Conservation (phyloP, 2,113 vertebrate species). For the Caranx ignobilis region DNA sequence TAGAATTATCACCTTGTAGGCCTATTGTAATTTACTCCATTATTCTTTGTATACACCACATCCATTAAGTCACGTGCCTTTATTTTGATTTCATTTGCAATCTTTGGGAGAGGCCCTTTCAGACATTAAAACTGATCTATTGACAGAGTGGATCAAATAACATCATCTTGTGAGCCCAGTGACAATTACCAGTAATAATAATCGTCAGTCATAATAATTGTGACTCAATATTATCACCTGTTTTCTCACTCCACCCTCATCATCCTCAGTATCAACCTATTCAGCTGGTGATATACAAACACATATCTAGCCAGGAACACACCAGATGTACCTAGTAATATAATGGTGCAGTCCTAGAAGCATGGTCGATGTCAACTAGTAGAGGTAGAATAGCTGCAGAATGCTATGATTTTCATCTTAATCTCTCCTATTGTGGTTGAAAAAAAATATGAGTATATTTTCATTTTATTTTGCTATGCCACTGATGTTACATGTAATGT, state of each 20-base stretch:
- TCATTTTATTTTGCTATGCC: too few species aligned
- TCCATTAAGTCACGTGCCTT: neutral
- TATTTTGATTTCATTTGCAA: neutral
- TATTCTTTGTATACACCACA: neutral
- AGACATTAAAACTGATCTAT: neutral
- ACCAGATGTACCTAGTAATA: too few species aligned
- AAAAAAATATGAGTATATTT: too few species aligned
- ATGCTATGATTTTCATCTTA: too few species aligned
- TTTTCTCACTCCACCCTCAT: neutral
- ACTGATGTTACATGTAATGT: too few species aligned
- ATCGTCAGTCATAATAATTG: neutral
- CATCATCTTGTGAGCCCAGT: neutral
- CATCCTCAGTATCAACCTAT: neutral
- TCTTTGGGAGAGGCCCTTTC: neutral
- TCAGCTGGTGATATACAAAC: neutral
- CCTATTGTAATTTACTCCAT: neutral
- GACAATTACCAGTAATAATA: neutral
- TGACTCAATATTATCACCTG: too few species aligned
- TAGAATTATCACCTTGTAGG: too few species aligned
- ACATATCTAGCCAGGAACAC: too few species aligned
- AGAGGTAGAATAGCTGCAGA: too few species aligned
- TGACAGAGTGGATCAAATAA: neutral
- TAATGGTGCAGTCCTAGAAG: too few species aligned
- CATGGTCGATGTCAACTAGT: too few species aligned
- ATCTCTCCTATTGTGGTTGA: too few species aligned